These are phyloP conservation scores for Harmothoe impar DNA, from an alignment of 2,888 invertebrate species.

Conservation along the genomic window DNA sequence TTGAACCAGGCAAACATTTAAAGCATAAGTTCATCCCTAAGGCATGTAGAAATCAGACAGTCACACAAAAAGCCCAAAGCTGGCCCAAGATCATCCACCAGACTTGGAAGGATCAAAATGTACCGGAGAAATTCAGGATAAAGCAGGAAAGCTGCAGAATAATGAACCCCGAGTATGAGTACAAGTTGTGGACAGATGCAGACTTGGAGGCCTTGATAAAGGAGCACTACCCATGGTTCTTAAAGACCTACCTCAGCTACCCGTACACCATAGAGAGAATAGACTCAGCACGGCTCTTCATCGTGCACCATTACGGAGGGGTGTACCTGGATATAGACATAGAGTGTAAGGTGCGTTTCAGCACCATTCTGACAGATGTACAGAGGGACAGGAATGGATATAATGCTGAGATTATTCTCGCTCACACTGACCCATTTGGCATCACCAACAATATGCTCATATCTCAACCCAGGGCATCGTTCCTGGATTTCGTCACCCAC, in stretches of 20 bases:
- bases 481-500: conserved; percentile 37
- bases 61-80: neutral
- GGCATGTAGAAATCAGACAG: neutral
- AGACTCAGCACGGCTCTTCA: conserved; percentile 68
- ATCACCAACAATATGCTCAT: conserved; percentile 67
- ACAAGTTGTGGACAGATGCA: conserved; percentile 68
- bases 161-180: conserved; percentile 63
- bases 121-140: conserved; percentile 31
- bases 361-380: neutral
- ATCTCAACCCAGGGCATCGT: conserved; percentile 53
- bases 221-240: conserved; percentile 69
- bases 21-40: neutral
- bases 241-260: conserved; percentile 65
- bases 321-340: conserved; percentile 69
- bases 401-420: conserved; percentile 63
- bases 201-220: conserved; percentile 64
- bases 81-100: conserved; percentile 57
- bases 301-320: conserved; percentile 69
- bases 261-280: conserved; percentile 67
- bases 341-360: conserved; percentile 26
- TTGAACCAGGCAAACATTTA: neutral
- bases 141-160: neutral
- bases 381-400: neutral
- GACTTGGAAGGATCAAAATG: conserved; percentile 24
- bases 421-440: conserved; percentile 65